Evolutionary conservation across 1,140 invertebrate genomes (phyloP).

Genomic region (Lordiphosa mommai): DNA sequence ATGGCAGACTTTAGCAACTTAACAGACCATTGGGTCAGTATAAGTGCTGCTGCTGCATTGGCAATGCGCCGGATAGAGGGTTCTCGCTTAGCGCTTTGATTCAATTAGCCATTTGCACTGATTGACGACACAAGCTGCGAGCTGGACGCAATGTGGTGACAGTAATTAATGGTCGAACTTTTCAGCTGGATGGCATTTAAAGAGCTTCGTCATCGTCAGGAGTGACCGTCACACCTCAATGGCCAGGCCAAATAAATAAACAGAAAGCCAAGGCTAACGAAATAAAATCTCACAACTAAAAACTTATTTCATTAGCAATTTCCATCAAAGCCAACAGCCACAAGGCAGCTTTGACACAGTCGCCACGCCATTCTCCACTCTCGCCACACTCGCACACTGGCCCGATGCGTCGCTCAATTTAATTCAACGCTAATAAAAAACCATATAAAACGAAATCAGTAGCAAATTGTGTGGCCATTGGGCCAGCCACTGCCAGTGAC

Average conservation of each 20-base stretch:
- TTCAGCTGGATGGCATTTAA: constrained; percentile 19
- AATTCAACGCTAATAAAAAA: constrained; percentile 73
- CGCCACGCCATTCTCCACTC: background rate
- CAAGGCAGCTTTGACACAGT: constrained; percentile 12
- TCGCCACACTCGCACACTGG: background rate
- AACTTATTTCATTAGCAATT: constrained; percentile 76
- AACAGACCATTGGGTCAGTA: constrained; percentile 48
- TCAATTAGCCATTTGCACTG: constrained; percentile 52
- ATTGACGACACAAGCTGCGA: constrained; percentile 19
- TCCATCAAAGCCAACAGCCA: constrained; percentile 53
- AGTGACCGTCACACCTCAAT: constrained; percentile 31
- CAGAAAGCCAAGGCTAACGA: constrained; percentile 25
- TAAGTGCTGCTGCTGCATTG: background rate
- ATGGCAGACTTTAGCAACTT: constrained; percentile 24
- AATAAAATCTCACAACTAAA: constrained; percentile 65
- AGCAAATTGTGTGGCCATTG: constrained; percentile 31
- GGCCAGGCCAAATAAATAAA: constrained; percentile 51
- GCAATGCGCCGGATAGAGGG: background rate
- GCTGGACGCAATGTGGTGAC: constrained; percentile 23
- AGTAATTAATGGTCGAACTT: constrained; percentile 47
- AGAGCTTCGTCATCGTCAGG: constrained; percentile 36
- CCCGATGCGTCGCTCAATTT: constrained; percentile 62
- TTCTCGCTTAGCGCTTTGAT: constrained; percentile 27
- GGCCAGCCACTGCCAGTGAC: constrained; percentile 21
- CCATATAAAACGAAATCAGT: constrained; percentile 58